phyloP scores from a whole-genome alignment of 2,797 vertebrate species.

The Brachyalestes nurse region DNA sequence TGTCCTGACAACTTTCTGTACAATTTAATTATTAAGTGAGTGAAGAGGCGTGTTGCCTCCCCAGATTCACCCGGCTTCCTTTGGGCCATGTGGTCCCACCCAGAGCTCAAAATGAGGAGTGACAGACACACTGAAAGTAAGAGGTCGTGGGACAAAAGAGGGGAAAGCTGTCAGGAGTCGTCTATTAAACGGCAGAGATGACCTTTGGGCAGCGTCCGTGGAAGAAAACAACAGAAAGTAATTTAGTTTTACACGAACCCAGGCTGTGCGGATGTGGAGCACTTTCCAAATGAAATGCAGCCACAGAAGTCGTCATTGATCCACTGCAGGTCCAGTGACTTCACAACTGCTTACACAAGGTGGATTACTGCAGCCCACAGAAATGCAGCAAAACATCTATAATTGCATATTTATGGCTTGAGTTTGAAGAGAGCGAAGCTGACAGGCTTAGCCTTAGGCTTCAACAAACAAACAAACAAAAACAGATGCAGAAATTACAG shows the following conservation, averaged over 20 bases:
- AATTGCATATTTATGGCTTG: neutral
- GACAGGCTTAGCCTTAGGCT: neutral
- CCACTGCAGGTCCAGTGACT: neutral
- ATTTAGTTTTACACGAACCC: neutral
- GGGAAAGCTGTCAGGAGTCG: slow-evolving; percentile 30
- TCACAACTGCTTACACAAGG: neutral
- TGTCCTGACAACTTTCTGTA: slow-evolving; percentile 64
- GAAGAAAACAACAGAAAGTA: neutral
- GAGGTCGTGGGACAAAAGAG: slow-evolving; percentile 10
- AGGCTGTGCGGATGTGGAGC: neutral
- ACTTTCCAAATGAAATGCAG: neutral
- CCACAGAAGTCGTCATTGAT: neutral
- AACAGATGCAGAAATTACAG: too few relatives aligned
- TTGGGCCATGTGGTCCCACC: slow-evolving; percentile 7
- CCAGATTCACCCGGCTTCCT: slow-evolving; percentile 12
- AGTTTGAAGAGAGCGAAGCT: neutral
- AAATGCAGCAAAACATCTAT: neutral
- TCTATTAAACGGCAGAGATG: slow-evolving; percentile 26
- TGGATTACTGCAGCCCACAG: neutral
- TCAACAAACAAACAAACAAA: too few relatives aligned
- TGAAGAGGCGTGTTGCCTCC: slow-evolving; percentile 27
- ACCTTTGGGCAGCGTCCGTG: neutral
- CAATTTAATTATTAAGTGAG: slow-evolving; percentile 65
- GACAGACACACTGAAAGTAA: slow-evolving; percentile 33
- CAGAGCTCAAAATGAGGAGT: slow-evolving; percentile 17